These are phyloP conservation scores for Archocentrus centrarchus DNA, from an alignment of 2,113 vertebrate genomes.

Conservation along the genomic window DNA sequence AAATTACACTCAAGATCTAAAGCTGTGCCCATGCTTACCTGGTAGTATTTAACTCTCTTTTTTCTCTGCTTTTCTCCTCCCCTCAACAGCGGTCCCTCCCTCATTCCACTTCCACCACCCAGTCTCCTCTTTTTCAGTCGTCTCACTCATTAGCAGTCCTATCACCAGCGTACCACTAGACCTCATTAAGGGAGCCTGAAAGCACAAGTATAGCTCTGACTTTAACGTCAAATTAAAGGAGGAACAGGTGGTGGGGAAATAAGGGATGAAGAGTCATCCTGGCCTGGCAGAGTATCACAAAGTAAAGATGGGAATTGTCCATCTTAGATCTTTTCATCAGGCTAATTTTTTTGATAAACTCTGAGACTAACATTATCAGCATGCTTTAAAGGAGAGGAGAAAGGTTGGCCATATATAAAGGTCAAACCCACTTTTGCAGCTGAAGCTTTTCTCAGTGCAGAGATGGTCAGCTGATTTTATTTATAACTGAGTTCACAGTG, in stretches of 20 bases:
- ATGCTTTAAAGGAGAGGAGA: conserved; percentile 37
- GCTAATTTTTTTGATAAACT: conserved; percentile 67
- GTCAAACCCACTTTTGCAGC: conserved; percentile 16
- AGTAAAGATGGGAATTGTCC: conserved; percentile 49
- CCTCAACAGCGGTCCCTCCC: conserved; percentile 7
- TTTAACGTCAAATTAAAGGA: conserved; percentile 73
- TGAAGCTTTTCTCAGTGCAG: too few relatives aligned
- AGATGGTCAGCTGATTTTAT: not conserved
- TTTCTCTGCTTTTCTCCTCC: not conserved
- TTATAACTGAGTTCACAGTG: not conserved
- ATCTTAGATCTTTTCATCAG: conserved; percentile 54
- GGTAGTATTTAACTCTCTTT: conserved; percentile 42
- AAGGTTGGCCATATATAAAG: conserved; percentile 28
- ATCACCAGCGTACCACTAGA: conserved; percentile 33
- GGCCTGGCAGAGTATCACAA: conserved; percentile 67
- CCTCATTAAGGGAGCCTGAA: conserved; percentile 67
- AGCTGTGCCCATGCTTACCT: conserved; percentile 82
- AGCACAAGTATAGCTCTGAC: conserved; percentile 63
- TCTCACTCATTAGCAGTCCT: conserved; percentile 76
- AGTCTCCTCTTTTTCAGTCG: not conserved
- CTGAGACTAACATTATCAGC: conserved; percentile 57
- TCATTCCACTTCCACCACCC: conserved; percentile 28
- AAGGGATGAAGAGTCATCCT: conserved; percentile 55
- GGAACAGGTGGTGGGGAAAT: conserved; percentile 57
- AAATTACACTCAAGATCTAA: conserved; percentile 90